Evolutionary conservation across 2,113 vertebrate genomes (phyloP).

Genomic region (Mus pahari): DNA sequence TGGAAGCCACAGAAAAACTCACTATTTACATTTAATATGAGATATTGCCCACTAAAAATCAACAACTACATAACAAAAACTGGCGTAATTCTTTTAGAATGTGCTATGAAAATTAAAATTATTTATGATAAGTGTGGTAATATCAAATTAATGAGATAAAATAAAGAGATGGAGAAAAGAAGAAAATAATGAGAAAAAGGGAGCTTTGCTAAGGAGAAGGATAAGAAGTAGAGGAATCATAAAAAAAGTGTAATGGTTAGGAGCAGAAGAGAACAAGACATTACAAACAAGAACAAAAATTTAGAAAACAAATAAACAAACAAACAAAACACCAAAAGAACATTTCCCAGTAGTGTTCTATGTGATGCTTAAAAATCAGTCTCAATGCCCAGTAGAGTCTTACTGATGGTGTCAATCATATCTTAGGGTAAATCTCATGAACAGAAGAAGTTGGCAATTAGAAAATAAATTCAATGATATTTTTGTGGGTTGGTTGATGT

Average conservation of each 20-base stretch:
- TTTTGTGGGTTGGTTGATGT: not conserved
- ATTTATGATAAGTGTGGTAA: not conserved
- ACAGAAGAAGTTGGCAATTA: not conserved
- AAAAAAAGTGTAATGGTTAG: not conserved
- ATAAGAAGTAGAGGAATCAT: not conserved
- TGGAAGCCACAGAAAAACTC: not conserved
- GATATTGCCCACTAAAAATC: not conserved
- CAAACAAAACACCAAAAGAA: not conserved
- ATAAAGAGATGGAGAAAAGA: not conserved
- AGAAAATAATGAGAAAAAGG: not conserved
- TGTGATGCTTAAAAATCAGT: not conserved
- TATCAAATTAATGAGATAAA: not conserved
- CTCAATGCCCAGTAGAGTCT: not conserved
- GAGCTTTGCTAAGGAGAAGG: not conserved
- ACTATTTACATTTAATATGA: not conserved
- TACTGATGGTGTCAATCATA: not conserved
- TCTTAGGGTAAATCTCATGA: not conserved
- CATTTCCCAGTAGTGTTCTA: not conserved
- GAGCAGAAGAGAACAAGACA: not conserved
- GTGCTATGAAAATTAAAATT: not conserved
- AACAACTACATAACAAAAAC: not conserved
- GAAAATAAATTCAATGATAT: not conserved
- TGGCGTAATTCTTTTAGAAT: not conserved
- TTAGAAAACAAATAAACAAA: not conserved
- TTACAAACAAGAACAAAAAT: not conserved